A percentile compares a stretch with the other conserved stretches of the same genome.
Evolutionary conservation across 2,888 invertebrate species (phyloP).

Genomic region (Drosophila nr. medialis): DNA sequence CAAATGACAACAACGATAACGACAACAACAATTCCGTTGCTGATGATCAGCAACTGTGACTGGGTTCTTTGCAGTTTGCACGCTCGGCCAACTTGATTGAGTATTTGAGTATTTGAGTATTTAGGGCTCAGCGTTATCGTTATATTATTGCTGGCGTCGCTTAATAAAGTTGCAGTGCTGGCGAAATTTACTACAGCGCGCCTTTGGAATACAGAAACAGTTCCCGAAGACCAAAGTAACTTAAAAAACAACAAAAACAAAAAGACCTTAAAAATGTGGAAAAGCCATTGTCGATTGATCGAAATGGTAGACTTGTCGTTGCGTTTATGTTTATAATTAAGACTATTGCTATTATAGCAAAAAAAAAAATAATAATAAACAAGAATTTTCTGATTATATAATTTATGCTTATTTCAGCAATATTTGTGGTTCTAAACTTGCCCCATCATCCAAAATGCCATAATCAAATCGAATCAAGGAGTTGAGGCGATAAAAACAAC

Average conservation of each 20-base stretch:
- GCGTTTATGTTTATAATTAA: conserved; percentile 3
- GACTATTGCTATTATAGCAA: conserved; percentile 12
- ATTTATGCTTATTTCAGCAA: conserved; percentile 32
- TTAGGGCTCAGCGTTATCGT: conserved; percentile 67
- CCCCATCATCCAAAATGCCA: conserved; percentile 57
- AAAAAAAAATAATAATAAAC: neutral
- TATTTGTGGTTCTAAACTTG: conserved; percentile 16
- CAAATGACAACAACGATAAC: conserved; percentile 24
- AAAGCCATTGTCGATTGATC: conserved; percentile 7
- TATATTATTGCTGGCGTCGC: conserved; percentile 33
- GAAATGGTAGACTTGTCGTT: conserved; percentile 13
- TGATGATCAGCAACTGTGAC: conserved; percentile 32
- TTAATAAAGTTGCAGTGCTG: conserved; percentile 58
- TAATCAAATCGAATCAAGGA: conserved; percentile 37
- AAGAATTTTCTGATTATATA: conserved; percentile 2
- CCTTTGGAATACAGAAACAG: conserved; percentile 41
- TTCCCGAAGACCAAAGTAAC: neutral
- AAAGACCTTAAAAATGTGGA: neutral
- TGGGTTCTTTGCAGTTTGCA: conserved; percentile 4
- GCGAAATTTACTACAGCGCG: conserved; percentile 52
- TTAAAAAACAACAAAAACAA: conserved; percentile 3
- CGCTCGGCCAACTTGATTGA: conserved; percentile 44
- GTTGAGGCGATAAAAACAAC: conserved; percentile 37
- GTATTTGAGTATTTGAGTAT: conserved; percentile 50
- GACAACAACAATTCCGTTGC: conserved; percentile 9